Percentiles rank a stretch among this genome's conserved stretches.
phyloP scores from a whole-genome alignment of 23 tunicate genomes.

The Halocynthia roretzi region DNA sequence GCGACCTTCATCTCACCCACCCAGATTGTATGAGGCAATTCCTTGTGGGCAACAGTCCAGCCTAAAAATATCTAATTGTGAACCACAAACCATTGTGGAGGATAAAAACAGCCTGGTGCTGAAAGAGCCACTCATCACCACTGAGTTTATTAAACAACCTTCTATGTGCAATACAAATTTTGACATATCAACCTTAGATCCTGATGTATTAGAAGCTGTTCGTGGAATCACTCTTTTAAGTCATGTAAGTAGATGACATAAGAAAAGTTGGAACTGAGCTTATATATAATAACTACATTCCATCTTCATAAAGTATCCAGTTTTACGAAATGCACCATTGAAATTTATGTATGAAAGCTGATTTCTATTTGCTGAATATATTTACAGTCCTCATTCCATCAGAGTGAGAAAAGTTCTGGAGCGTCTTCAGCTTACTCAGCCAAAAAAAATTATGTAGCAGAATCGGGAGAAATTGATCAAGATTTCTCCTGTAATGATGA shows the following conservation, averaged over 20 bases:
- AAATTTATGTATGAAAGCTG: too few relatives aligned
- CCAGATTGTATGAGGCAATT: too few relatives aligned
- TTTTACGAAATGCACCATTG: too few relatives aligned
- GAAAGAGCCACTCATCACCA: neutral
- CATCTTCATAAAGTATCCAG: too few relatives aligned
- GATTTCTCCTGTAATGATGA: slow-evolving; percentile 3
- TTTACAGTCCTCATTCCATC: too few relatives aligned
- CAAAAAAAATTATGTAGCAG: too few relatives aligned
- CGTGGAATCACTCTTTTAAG: slow-evolving; percentile 26
- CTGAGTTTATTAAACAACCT: neutral
- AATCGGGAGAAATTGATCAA: too few relatives aligned
- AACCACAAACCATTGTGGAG: neutral
- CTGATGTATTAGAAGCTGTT: slow-evolving; percentile 21
- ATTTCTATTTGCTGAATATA: too few relatives aligned
- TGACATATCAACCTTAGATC: slow-evolving; percentile 7
- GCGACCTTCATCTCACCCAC: neutral
- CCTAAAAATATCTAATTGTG: neutral
- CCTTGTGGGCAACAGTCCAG: neutral
- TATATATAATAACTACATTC: too few relatives aligned
- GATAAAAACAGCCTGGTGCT: neutral
- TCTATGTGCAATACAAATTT: neutral
- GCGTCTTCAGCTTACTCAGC: too few relatives aligned
- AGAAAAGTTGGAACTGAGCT: too few relatives aligned
- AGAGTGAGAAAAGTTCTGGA: too few relatives aligned
- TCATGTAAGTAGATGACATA: slow-evolving; percentile 1